Base-by-base conservation (phyloP, 2,113 vertebrate genomes). In the Murina feae region DNA sequence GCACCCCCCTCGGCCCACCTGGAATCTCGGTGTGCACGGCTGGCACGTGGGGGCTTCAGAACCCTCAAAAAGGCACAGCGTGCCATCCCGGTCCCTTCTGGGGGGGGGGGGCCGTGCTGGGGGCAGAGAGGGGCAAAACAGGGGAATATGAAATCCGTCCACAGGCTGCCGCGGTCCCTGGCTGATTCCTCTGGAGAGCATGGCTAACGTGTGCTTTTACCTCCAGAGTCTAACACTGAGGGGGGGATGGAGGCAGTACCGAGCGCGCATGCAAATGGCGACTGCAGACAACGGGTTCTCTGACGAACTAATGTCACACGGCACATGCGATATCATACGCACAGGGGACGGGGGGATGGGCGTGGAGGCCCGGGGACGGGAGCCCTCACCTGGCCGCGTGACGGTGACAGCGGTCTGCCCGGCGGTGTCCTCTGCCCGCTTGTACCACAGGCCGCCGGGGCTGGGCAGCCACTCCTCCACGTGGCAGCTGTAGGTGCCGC, bases 381-480 rank as follows among this genome's bases (percentile, higher is more conserved):
- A 1, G 10, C 11, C 2, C 92, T 98, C 97, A 99, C 99, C 99
- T 98, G 99, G 99, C 92, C 98, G 98, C 90, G 95, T 98, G 96
- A 99, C 98, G 0, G 97, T 97, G 83, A 99, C 98, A 2, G 98
- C 96, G 0, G 92, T 98, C 96, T 99, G 98, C 0, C 99, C 99
- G 0, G 99, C 99, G 0, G 98, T 92, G 60, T 99, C 99, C 86
- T 99, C 98, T 0, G 99, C 98, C 58, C 99, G 98, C 65, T 98
- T 98, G 91, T 99, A 99, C 99, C 99, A 99, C 69, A 82, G 92
- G 16, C 99, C 98, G 0, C 98, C 97, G 8, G 99, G 99, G 97
- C 99, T 99, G 0, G 98, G 98, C 72, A 99, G 98, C 99, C 99
- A 99, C 97, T 99, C 99, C 96, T 99, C 98, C 91, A 99, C 98